Evolutionary conservation across 1,140 invertebrate species (phyloP), one percentile per base, ranked within the genome.

Genomic region (Lasioglossum albipes): DNA sequence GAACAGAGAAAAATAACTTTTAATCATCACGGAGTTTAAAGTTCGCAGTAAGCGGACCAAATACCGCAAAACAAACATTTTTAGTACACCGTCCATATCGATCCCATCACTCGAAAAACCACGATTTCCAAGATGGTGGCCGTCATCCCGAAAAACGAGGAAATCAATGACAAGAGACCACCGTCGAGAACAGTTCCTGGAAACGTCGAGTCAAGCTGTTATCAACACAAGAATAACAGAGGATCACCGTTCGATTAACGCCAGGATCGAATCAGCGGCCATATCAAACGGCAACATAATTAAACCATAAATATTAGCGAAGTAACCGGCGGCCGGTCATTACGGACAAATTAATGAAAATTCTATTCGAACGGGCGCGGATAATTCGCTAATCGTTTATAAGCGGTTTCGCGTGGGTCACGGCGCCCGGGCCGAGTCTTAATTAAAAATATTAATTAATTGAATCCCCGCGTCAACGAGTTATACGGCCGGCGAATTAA

Each of bases 371-470:
- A 20, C 13, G 31, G 27, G 31, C 62, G 31, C 13, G 4, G 42
- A 41, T 41, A 52, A 75, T 75, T 65, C n/a, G 27, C 16, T n/a
- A 36, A 52, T 31, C 9, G 42, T 42, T 13, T 36, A 27, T 41
- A 31, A 41, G 7, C 31, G n/a, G 9, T 41, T 57, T 12, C 27
- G 16, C 4, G n/a, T 20, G 54, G 20, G 20, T 57, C 18, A 20
- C 20, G 18, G 18, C 4, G 54, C 6, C 54, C 54, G 4, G 20
- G 54, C 16, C 54, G 54, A 20, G 54, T 13, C 31, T 65, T 75
- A 54, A 67, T 75, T 67, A 75, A 75, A 75, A 75, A 69, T 31
- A 59, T 31, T 57, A 31, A 45, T 76, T 76, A 61, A 76, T 45
- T 20, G 52, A 69, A 69, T 69, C 22, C 18, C 22, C n/a, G 66